A percentile compares a stretch with the other conserved stretches of the same genome.
These are phyloP conservation scores for Drosophila falleni DNA, from an alignment of 2,888 invertebrate genomes.

Conservation along the genomic window DNA sequence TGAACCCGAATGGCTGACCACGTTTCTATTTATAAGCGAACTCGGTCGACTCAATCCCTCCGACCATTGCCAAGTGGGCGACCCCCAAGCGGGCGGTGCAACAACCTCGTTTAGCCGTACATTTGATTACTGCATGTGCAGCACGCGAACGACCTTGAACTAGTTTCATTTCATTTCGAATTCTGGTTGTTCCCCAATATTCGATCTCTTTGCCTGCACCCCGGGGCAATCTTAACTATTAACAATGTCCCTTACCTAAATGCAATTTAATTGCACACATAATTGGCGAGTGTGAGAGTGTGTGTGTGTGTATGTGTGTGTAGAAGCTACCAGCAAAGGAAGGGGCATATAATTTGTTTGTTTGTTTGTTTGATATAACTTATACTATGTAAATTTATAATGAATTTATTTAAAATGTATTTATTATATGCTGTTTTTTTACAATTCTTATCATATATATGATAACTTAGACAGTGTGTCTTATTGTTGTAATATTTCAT, in stretches of 20 bases:
- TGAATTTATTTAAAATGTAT: too few species aligned
- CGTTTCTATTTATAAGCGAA: constrained; percentile 3
- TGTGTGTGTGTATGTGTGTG: constrained; percentile 16
- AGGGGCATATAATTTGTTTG: too few species aligned
- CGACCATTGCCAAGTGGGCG: neutral
- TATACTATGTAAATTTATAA: too few species aligned
- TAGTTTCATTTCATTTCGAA: constrained; percentile 76
- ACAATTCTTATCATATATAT: too few species aligned
- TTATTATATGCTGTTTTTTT: too few species aligned
- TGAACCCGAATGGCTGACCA: constrained; percentile 49
- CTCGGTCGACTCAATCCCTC: constrained; percentile 2
- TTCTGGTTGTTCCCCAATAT: constrained; percentile 30
- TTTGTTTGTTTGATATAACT: too few species aligned
- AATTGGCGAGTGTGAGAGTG: constrained; percentile 3
- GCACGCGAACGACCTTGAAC: constrained; percentile 70
- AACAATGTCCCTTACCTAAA: constrained; percentile 58
- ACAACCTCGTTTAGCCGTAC: constrained; percentile 69
- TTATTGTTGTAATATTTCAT: too few species aligned
- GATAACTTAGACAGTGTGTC: too few species aligned
- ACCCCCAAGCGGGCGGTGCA: constrained; percentile 60
- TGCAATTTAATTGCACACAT: constrained; percentile 65
- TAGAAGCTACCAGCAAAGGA: constrained; percentile 8
- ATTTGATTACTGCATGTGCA: constrained; percentile 43
- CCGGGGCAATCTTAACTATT: constrained; percentile 34
- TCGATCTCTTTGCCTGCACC: neutral